Evolutionary conservation across 2,113 vertebrate genomes (phyloP), one percentile per base, ranked within the genome.

Genomic region (Tenebrosternarchus preto): DNA sequence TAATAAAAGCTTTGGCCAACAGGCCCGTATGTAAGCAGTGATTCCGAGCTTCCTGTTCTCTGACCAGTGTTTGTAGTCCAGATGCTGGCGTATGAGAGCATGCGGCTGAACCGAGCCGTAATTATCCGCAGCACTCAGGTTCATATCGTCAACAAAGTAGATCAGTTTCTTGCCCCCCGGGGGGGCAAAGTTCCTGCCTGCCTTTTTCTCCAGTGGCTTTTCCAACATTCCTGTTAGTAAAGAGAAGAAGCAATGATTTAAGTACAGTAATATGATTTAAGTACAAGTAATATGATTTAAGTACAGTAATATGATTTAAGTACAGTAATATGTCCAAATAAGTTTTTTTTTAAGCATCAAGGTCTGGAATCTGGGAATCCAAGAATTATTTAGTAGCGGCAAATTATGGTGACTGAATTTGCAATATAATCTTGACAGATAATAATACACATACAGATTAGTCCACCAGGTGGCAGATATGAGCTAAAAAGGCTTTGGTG

Each of bases 81-180:
- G 85, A 81, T 94, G 92, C 61, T 95, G 93, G 4, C 83, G 67
- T 75, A 96, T 92, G 27, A 96, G 87, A 2, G 92, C 80, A 33
- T 93, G 93, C 70, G 93, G 91, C 76, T 92, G 90, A 74, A 92
- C 89, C 1, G 89, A 93, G 87, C 92, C 90, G 4, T 92, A 95
- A 20, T 25, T 60, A 77, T 95, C 93, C 55, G 93, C 88, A 83
- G 91, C 91, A 3, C 94, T 90, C 90, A 95, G 90, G 80, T 95
- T 96, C 83, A 96, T 85, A 84, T 95, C 93, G 29, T 95, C 94
- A 61, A 94, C 90, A 78, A 96, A 93, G 88, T 88, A 95, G 53
- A 89, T 69, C 70, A 95, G 77, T 76, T 89, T 94, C 82, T 91
- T 92, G 85, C 93, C 95, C 82, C 92, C 93, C 69, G 85, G 72